phyloP scores from a whole-genome alignment of 37 sponge, comb jelly and placozoan species.

The Mnemiopsis leidyi region DNA sequence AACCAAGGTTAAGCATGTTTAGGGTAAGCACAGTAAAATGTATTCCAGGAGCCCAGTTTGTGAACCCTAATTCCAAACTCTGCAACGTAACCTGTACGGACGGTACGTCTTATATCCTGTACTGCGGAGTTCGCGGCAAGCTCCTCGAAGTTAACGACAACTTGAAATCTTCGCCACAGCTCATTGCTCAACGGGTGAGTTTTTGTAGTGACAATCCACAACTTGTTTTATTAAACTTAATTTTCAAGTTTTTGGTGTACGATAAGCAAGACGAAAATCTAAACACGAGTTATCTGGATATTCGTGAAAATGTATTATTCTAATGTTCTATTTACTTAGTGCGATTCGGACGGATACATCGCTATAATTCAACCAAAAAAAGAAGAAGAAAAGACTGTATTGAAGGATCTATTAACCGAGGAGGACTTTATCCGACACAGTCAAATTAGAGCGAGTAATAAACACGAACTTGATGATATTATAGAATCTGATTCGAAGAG shows the following conservation, averaged over 20 bases:
- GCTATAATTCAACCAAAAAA: slow-evolving; percentile 56
- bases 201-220: too few species aligned
- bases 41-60: slow-evolving; percentile 38
- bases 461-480: background rate
- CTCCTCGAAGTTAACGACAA: slow-evolving; percentile 16
- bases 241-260: too few species aligned
- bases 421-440: background rate
- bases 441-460: background rate
- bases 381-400: slow-evolving; percentile 15
- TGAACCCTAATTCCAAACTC: background rate
- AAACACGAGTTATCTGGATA: too few species aligned
- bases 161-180: background rate
- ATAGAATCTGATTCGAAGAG: background rate
- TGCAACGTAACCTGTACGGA: slow-evolving; percentile 14
- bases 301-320: too few species aligned
- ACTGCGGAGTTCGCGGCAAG: slow-evolving; percentile 3
- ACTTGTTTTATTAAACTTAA: too few species aligned
- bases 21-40: too few species aligned
- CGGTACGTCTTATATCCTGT: background rate
- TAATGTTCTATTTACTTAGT: background rate
- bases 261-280: too few species aligned
- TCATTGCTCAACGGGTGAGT: slow-evolving; percentile 9
- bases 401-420: background rate
- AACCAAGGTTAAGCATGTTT: too few species aligned
- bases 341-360: slow-evolving; percentile 61